phyloP scores from a whole-genome alignment of 2,888 invertebrate species.

The Tenodera sinensis region DNA sequence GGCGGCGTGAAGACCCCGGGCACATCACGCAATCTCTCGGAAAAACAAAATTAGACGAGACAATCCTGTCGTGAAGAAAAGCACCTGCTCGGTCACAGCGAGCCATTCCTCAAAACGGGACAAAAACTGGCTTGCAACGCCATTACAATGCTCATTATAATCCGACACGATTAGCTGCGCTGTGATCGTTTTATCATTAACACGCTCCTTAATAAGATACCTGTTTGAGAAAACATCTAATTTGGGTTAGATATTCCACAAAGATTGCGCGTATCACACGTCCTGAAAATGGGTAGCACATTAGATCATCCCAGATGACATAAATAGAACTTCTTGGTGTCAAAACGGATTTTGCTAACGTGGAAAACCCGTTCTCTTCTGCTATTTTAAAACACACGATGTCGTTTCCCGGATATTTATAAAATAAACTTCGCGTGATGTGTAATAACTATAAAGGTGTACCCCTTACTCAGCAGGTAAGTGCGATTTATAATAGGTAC shows the following conservation, averaged over 20 bases:
- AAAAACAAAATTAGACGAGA: background rate
- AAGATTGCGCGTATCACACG: background rate
- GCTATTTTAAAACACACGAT: too few relatives aligned
- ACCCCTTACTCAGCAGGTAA: too few relatives aligned
- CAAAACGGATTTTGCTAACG: background rate
- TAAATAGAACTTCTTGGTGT: background rate
- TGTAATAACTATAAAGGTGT: too few relatives aligned
- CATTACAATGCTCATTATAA: background rate
- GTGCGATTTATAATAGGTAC: too few relatives aligned
- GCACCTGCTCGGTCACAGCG: background rate
- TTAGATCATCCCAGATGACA: background rate
- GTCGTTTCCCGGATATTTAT: too few relatives aligned
- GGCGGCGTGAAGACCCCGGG: background rate
- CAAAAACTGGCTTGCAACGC: background rate
- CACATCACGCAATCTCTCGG: constrained; percentile 5
- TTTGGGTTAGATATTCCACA: background rate
- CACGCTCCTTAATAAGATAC: background rate
- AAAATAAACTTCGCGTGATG: too few relatives aligned
- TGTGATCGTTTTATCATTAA: background rate
- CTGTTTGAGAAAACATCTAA: background rate
- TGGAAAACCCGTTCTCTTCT: too few relatives aligned
- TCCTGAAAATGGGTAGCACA: background rate
- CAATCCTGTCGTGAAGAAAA: background rate
- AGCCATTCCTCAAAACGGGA: background rate
- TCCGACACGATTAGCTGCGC: background rate